These are phyloP conservation scores for Platorchestia sp. DNA, from an alignment of 1,140 invertebrate species.

Conservation along the genomic window DNA sequence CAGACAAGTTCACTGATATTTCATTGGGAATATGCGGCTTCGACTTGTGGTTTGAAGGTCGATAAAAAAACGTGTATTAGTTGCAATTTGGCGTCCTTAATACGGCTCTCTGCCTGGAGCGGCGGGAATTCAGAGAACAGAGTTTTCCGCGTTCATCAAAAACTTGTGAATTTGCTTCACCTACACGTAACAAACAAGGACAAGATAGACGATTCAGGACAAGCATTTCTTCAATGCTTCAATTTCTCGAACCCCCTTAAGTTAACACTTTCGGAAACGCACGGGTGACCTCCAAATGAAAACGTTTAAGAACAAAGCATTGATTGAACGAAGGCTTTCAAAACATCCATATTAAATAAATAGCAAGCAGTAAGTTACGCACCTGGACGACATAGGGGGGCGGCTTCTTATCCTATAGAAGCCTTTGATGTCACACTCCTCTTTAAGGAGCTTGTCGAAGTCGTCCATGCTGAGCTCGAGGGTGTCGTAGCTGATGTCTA, in stretches of 20 bases:
- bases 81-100: not conserved
- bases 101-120: not conserved
- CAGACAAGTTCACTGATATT: not conserved
- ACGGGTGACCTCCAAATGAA: not conserved
- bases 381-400: not conserved
- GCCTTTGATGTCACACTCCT: conserved; percentile 35
- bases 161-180: not conserved
- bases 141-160: not conserved
- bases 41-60: not conserved
- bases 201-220: not conserved
- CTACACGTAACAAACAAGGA: not conserved
- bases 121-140: not conserved
- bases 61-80: not conserved
- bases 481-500: conserved; percentile 18
- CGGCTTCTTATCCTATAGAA: conserved; percentile 21
- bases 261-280: not conserved
- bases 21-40: not conserved
- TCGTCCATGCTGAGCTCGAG: conserved; percentile 19
- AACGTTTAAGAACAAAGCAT: no score
- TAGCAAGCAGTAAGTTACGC: not conserved
- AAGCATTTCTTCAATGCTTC: not conserved
- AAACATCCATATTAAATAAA: not conserved
- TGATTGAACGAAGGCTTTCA: no score
- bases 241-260: not conserved
- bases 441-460: conserved; percentile 16